Conservation (phyloP, 2,888 invertebrate species). For the Conchocele bisecta region DNA sequence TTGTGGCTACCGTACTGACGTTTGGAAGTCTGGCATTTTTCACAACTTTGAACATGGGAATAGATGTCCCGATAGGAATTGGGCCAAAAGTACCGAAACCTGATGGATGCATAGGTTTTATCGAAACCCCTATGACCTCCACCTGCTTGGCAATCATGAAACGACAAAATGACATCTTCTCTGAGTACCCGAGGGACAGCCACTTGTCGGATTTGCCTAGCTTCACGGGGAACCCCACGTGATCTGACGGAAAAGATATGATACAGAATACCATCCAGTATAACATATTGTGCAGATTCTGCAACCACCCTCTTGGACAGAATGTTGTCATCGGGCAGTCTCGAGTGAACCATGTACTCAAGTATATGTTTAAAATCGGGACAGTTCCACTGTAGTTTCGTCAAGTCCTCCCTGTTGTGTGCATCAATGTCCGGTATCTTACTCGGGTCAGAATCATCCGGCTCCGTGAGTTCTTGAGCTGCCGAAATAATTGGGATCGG, state of each 20-base stretch:
- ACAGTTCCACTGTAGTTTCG: constrained; percentile 23
- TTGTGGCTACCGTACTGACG: constrained; percentile 9
- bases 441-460: not conserved
- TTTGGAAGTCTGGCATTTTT: constrained; percentile 43
- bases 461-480: constrained; percentile 5
- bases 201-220: constrained; percentile 8
- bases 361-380: constrained; percentile 18
- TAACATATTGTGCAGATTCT: constrained; percentile 24
- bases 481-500: constrained; percentile 3
- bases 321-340: not conserved
- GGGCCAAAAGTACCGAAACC: constrained; percentile 40
- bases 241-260: constrained; percentile 14
- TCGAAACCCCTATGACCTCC: constrained; percentile 32
- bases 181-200: constrained; percentile 16
- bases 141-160: constrained; percentile 27
- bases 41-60: constrained; percentile 38
- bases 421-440: not conserved
- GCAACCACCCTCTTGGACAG: not conserved
- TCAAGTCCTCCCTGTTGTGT: not conserved
- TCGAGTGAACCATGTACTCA: constrained; percentile 8
- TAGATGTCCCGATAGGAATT: constrained; percentile 46
- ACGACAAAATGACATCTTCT: constrained; percentile 24
- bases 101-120: constrained; percentile 32
- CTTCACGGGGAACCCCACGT: constrained; percentile 4
- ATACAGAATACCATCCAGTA: constrained; percentile 14